Evolutionary conservation across 2,113 vertebrate genomes (phyloP), one percentile per base, ranked within the genome.

Genomic region (Paraplagusia blochii): DNA sequence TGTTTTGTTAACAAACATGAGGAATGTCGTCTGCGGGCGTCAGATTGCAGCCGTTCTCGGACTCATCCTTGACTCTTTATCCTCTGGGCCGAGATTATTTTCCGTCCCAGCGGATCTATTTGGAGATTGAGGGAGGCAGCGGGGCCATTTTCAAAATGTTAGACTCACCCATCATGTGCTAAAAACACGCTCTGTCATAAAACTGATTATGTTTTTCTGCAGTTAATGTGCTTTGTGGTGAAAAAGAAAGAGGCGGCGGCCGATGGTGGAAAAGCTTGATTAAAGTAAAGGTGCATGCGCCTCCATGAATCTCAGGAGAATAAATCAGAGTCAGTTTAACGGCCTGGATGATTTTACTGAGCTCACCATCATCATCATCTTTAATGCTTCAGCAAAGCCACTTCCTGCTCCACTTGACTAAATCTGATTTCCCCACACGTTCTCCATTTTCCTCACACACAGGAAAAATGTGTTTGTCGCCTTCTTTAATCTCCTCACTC

Each of bases 101-200:
- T 74, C 78, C 76, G 17, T 79, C 66, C 67, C 69, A 40, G 72
- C 47, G 53, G 68, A 55, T 85, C 71, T 52, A 66, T 70, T 58
- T 53, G 51, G 34, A 83, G 79, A 83, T 77, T 79, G 83, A 86
- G 73, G 72, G 58, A 11, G 63, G 46, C 19, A 76, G 79, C 6
- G 22, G 22, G 22, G 88, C 70, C 73, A 68, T 77, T 82, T 90
- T 87, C 85, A 53, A 85, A 86, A 90, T 83, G 70, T 74, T 73
- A 88, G 88, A 79, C 85, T 85, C 77, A 80, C 87, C 88, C 84
- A 91, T 92, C 91, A 84, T 84, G 87, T 66, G 80, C 84, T 89
- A 74, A 91, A 91, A 90, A 86, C 84, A 12, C 40, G 70, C 76
- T 89, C 77, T 87, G 88, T 82, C 77, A 89, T 51, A 81, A 79